phyloP scores from a whole-genome alignment of 2,113 vertebrate genomes.

The Oreochromis tanganicae region DNA sequence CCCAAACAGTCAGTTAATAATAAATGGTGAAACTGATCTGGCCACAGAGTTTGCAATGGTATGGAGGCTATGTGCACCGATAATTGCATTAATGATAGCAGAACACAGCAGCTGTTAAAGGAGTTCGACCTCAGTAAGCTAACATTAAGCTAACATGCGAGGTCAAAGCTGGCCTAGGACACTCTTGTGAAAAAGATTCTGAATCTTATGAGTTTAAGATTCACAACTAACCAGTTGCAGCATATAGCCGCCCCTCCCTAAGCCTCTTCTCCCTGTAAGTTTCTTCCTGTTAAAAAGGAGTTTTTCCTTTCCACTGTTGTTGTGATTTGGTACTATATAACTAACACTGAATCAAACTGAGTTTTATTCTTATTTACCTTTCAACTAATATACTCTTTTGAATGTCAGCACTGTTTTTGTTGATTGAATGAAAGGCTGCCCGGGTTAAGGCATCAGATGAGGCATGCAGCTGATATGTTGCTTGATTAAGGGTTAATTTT shows the following conservation, averaged over 20 bases:
- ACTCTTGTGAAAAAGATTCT: background rate
- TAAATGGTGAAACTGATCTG: background rate
- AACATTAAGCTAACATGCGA: rapidly evolving
- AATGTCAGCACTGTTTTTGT: background rate
- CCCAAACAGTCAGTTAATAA: background rate
- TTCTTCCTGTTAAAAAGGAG: background rate
- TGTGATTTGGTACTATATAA: background rate
- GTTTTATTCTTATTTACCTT: background rate
- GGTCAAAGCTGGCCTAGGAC: background rate
- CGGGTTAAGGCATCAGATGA: background rate
- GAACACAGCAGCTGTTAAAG: background rate
- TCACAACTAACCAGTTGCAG: background rate
- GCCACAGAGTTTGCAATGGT: background rate
- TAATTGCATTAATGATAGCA: background rate
- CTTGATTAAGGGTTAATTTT: background rate
- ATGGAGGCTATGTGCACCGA: background rate
- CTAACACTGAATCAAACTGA: background rate
- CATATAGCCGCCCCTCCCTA: rapidly evolving
- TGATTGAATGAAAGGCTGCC: background rate
- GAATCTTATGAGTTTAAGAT: background rate
- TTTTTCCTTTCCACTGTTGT: background rate
- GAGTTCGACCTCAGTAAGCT: background rate
- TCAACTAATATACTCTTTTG: background rate
- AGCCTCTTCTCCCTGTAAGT: rapidly evolving
- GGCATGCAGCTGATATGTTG: background rate